Base-by-base conservation (phyloP, 2,797 vertebrate genomes). In the Phrynocephalus forsythii region DNA sequence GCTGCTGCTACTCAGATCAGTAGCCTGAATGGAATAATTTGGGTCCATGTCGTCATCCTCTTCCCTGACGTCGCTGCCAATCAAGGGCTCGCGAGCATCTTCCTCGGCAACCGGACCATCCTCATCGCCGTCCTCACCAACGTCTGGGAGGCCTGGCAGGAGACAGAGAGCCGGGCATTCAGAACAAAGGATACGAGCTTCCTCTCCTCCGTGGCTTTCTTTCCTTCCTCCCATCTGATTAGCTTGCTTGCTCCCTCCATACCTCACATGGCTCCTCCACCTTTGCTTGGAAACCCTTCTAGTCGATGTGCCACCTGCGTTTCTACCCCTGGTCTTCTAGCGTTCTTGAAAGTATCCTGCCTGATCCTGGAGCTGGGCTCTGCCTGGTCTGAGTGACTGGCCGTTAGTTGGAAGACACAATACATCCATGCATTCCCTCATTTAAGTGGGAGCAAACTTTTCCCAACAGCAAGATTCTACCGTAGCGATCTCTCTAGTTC, bases 1-100 rank as follows among this genome's bases (percentile, higher is more conserved):
- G 30, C n/a, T 60, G 38, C 67, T 44, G 44, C 78, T 91, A 9
- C 83, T n/a, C 15, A 90, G 71, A 0, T 97, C 96, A 11, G 82
- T 78, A 87, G 96, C 95, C 93, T 98, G 97, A 84, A 96, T 89
- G 0, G 97, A 96, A 82, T 96, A 97, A 92, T 93, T 94, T 0
- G 33, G 92, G 22, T 96, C 96, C 4, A 89, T 91, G 3, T 97
- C 97, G 66, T 97, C 98, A 15, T 97, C 95, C 2, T 98, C 98
- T 11, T 98, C 95, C 81, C 97, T 96, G 28, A 86, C 80, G 44
- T 24, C 89, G 30, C 2, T 67, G 1, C 95, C 97, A 91, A 99
- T 99, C 44, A 99, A 95, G 0, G 98, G 99, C 92, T 95, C 96
- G 90, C 98, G 97, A 83, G 98, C 98, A 92, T 98, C 98, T 9